Evolutionary conservation across 2,113 vertebrate genomes (phyloP).

Genomic region (Circaetus gallicus): DNA sequence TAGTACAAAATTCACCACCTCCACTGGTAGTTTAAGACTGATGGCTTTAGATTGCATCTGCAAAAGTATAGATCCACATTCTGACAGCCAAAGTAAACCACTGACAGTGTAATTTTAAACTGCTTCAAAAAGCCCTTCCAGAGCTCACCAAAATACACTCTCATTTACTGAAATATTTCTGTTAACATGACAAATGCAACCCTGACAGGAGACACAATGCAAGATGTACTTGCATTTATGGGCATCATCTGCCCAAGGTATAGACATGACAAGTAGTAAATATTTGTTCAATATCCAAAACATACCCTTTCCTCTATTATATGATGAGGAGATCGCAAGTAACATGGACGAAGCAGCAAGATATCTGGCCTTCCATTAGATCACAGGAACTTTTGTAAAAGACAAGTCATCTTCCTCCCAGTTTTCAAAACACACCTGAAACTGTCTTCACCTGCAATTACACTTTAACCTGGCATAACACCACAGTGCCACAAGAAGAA

Average conservation of each 20-base stretch:
- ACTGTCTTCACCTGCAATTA: background rate
- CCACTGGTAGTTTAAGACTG: background rate
- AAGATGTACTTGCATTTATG: background rate
- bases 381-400: background rate
- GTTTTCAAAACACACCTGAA: background rate
- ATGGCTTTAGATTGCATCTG: background rate
- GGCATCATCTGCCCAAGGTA: background rate
- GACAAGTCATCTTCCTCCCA: background rate
- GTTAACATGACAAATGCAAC: background rate
- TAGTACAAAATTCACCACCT: background rate
- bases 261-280: background rate
- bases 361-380: background rate
- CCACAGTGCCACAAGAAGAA: background rate
- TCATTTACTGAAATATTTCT: background rate
- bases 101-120: background rate
- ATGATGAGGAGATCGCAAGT: background rate
- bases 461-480: background rate
- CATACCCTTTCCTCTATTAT: background rate
- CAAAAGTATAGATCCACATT: background rate
- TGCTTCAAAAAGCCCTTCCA: background rate
- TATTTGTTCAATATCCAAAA: background rate
- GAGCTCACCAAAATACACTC: background rate
- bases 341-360: background rate
- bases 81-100: background rate
- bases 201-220: background rate